Conservation (phyloP, 2,888 invertebrate species). For the Eubasilissa splendida region DNA sequence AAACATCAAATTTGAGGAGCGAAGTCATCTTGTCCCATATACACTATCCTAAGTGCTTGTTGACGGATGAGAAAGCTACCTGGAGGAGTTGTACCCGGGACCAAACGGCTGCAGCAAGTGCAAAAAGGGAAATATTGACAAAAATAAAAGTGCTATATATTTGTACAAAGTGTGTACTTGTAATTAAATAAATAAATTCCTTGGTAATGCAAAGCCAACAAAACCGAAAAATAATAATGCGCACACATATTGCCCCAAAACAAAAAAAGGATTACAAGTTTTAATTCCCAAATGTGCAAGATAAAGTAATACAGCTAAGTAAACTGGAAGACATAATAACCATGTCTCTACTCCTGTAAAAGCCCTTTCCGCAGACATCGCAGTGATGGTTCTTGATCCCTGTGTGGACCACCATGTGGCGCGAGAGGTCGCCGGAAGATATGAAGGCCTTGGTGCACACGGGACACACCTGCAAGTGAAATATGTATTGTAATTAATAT, state of each 20-base stretch:
- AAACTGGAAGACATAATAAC: constrained; percentile 61
- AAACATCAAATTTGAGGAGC: too few species aligned
- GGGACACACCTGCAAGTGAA: constrained; percentile 67
- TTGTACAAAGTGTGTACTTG: too few species aligned
- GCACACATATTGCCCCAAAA: not conserved
- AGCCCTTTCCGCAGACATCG: constrained; percentile 72
- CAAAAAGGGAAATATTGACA: too few species aligned
- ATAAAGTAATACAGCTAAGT: not conserved
- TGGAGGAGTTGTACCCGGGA: too few species aligned
- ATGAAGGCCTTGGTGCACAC: constrained; percentile 75
- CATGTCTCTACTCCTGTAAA: constrained; percentile 73
- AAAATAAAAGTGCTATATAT: too few species aligned
- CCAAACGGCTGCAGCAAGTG: too few species aligned
- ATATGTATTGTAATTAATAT: not conserved
- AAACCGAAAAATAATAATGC: not conserved
- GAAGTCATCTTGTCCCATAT: too few species aligned
- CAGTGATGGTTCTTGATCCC: constrained; percentile 75
- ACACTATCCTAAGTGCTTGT: too few species aligned
- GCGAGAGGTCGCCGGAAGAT: constrained; percentile 74
- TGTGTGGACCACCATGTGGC: constrained; percentile 75
- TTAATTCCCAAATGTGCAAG: not conserved
- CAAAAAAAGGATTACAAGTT: not conserved
- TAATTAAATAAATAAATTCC: too few species aligned
- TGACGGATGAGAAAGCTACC: too few species aligned
- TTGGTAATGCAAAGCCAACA: too few species aligned